Base-by-base conservation (phyloP, 2,888 invertebrate species). In the Apotomis betuletana region DNA sequence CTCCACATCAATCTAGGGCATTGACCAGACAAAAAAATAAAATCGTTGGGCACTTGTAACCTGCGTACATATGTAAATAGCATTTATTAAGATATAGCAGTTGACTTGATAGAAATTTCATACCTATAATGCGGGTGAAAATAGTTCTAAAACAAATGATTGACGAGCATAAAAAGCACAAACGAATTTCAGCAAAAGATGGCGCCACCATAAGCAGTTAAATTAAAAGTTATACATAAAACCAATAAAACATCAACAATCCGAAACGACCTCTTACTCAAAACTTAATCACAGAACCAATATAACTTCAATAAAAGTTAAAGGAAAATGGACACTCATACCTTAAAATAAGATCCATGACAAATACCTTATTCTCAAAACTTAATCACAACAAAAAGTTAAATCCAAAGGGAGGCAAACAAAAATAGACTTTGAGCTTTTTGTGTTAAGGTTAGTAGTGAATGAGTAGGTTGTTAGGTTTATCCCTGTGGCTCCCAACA, bases 231-330 rank as follows among this genome's bases (percentile, higher is more conserved):
- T 78, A 80, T 82, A 84, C 81, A 82, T 79, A 75, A 81, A 80
- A 83, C 82, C 81, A 83, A 86, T 87, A 87, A 87, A 87, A 85
- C 79, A 80, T 78, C 82, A 80, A 83, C 81, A 84, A 83, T 84
- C 73, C 73, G 69, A 77, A 77, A 76, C 75, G 76, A 78, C 76
- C 77, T 76, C 76, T 78, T 74, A 75, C 77, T 79, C 75, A 72
- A 77, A 77, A 77, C 51, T 58, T 73, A 65, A 67, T 71, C 55
- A 67, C 61, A 44, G 63, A 58, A 74, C 74, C 52, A 58, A 67
- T 41, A 59, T 74, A 74, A 62, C 57, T 55, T 64, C 36, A 36
- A 1, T 10, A 9, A 2, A 10, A 44, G 5, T 41, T 69, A 72
- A 69, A 38, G 68, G 3, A 80, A 76, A 76, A 69, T 76, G 60